Evolutionary conservation across 30 jellyfish, hydroid and myxozoan genomes (phyloP).

Genomic region (Clytia hemisphaerica): DNA sequence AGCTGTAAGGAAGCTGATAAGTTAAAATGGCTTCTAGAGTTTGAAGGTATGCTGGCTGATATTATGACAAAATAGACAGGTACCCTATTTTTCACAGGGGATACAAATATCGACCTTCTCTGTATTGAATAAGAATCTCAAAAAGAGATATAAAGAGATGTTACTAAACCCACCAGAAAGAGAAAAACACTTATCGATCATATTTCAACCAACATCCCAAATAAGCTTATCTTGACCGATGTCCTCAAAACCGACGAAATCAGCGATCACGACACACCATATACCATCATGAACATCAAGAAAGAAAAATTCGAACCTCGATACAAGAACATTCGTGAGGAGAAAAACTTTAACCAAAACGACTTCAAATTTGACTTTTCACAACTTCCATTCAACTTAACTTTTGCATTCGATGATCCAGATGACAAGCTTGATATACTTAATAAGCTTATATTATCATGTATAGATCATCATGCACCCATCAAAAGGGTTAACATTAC

Average conservation of each 20-base stretch:
- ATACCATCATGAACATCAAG: constrained; percentile 16
- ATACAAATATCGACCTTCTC: constrained; percentile 37
- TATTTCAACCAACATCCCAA: constrained; percentile 31
- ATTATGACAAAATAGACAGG: too few relatives aligned
- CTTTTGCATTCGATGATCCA: constrained; percentile 39
- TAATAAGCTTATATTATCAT: constrained; percentile 36
- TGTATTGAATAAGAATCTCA: background rate
- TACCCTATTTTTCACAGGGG: constrained; percentile 35
- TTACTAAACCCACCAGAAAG: constrained; percentile 41
- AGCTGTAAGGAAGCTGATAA: too few relatives aligned
- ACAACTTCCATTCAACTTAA: constrained; percentile 35
- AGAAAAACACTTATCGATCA: constrained; percentile 50
- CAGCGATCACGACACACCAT: constrained; percentile 37
- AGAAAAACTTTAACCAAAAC: constrained; percentile 26
- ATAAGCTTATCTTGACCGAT: background rate
- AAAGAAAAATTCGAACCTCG: constrained; percentile 24
- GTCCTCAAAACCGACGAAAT: constrained; percentile 26
- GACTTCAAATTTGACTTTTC: constrained; percentile 27
- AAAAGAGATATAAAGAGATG: constrained; percentile 25
- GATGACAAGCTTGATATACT: constrained; percentile 49
- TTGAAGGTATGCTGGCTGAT: too few relatives aligned
- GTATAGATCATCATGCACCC: constrained; percentile 61
- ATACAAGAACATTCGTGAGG: constrained; percentile 46
- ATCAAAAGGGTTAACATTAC: constrained; percentile 44
- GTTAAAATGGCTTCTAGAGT: too few relatives aligned